phyloP scores from a whole-genome alignment of 1,140 invertebrate species.

The Drosophila takahashii region DNA sequence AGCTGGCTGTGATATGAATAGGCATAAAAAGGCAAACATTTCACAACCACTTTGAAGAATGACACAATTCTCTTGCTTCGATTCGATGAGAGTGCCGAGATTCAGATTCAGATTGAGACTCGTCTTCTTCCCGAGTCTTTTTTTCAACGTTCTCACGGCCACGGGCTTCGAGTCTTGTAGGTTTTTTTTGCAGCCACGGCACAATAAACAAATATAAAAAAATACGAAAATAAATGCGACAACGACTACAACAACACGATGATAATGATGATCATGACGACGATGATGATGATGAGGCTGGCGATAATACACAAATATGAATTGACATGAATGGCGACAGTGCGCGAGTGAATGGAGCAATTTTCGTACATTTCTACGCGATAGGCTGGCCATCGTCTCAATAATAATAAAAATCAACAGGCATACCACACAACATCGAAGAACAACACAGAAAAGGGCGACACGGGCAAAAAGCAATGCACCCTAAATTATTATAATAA shows the following conservation, averaged over 20 bases:
- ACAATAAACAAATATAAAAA: constrained; percentile 56
- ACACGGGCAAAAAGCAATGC: constrained; percentile 19
- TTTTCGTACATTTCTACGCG: constrained; percentile 40
- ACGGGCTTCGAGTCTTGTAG: constrained; percentile 13
- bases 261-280: constrained; percentile 51
- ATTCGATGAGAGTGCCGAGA: constrained; percentile 5
- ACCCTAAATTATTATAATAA: constrained; percentile 17
- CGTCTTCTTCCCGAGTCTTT: constrained; percentile 15
- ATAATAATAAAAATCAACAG: constrained; percentile 12
- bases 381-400: constrained; percentile 8
- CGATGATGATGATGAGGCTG: constrained; percentile 15
- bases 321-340: constrained; percentile 39
- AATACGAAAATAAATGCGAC: constrained; percentile 38
- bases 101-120: constrained; percentile 21
- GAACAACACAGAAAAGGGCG: constrained; percentile 21
- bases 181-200: constrained; percentile 28
- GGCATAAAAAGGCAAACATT: constrained; percentile 87
- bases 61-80: constrained; percentile 71
- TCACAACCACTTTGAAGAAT: constrained; percentile 91
- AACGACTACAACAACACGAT: constrained; percentile 42
- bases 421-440: constrained; percentile 8
- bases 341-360: constrained; percentile 33
- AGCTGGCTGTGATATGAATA: constrained; percentile 94
- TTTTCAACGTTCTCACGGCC: constrained; percentile 57
- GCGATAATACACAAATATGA: constrained; percentile 28